phyloP scores from a whole-genome alignment of 2,888 invertebrate species.

The Melolontha melolontha region DNA sequence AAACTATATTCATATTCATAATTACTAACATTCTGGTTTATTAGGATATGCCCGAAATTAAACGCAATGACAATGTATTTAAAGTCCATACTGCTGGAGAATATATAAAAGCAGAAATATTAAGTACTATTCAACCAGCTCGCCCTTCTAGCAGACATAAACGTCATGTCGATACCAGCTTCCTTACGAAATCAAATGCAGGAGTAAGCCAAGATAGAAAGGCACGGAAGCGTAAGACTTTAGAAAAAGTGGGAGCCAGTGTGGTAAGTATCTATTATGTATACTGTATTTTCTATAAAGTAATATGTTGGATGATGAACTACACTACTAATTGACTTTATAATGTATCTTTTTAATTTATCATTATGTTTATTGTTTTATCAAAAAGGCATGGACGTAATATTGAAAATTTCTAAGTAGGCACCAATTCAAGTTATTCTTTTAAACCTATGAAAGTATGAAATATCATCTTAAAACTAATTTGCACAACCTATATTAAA shows the following conservation, averaged over 20 bases:
- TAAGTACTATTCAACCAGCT: conserved; percentile 9
- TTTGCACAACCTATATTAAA: no score
- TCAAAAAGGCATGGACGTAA: neutral
- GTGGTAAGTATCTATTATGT: conserved; percentile 69
- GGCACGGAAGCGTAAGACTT: conserved; percentile 71
- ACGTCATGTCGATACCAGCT: conserved; percentile 57
- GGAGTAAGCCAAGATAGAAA: conserved; percentile 56
- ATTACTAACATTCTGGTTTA: conserved; percentile 38
- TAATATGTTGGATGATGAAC: conserved; percentile 39
- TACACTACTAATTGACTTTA: conserved; percentile 2
- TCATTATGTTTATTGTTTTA: conserved; percentile 6
- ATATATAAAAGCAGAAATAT: conserved; percentile 14
- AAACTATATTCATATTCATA: neutral
- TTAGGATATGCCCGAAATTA: conserved; percentile 65
- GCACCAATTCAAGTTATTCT: no score
- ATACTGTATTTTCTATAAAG: conserved; percentile 36
- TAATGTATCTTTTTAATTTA: conserved; percentile 5
- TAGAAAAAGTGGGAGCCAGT: conserved; percentile 72
- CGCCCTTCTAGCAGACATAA: conserved; percentile 57
- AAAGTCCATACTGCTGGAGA: conserved; percentile 36
- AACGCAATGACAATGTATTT: conserved; percentile 48
- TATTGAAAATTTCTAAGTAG: conserved; percentile 14
- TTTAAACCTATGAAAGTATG: no score
- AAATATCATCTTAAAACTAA: no score
- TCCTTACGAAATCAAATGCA: conserved; percentile 11